Conservation (phyloP, 1,140 invertebrate species). For the Sycophila sp. region DNA sequence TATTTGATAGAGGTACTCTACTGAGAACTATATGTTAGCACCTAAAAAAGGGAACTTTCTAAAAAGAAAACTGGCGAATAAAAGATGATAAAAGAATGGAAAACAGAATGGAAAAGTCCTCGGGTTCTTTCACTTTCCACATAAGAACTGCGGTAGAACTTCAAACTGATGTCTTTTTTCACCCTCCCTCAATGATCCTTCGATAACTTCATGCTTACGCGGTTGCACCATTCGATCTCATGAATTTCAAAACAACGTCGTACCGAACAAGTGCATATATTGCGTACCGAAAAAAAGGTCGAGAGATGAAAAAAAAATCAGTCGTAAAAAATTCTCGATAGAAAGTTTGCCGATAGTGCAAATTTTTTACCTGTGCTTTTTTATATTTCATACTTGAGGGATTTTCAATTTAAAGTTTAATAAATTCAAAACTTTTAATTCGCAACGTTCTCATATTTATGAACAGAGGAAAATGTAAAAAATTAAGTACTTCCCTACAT, state of each 20-base stretch:
- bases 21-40: no score
- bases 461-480: no score
- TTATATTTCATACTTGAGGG: no score
- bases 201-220: conserved; percentile 49
- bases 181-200: conserved; percentile 30
- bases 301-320: background rate
- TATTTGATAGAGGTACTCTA: no score
- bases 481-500: no score
- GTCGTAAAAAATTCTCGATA: background rate
- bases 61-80: background rate
- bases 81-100: background rate
- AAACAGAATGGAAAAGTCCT: conserved; percentile 2
- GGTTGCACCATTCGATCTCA: conserved; percentile 53
- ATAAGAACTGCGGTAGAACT: conserved; percentile 16
- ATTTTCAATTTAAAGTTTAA: no score
- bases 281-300: conserved; percentile 9
- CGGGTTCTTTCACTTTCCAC: conserved; percentile 35
- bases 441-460: no score
- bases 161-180: conserved; percentile 33
- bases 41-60: no score
- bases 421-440: no score
- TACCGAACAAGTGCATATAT: conserved; percentile 22
- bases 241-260: conserved; percentile 55
- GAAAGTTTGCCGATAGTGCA: background rate
- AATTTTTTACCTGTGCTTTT: no score